phyloP scores from a whole-genome alignment of 2,113 vertebrate species.

The Hymenochirus boettgeri region DNA sequence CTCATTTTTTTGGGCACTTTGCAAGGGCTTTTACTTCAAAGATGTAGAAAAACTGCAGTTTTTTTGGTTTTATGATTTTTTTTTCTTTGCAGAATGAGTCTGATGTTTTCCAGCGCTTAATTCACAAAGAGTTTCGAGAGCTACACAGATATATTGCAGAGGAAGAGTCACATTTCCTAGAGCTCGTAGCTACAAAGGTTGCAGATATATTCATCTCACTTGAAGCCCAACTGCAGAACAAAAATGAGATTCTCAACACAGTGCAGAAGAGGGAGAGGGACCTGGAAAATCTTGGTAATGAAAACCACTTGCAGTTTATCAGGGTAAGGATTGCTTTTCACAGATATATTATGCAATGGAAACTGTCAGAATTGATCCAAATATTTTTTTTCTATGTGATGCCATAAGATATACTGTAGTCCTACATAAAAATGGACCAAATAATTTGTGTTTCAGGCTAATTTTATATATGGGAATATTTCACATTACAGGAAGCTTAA shows the following conservation, averaged over 20 bases:
- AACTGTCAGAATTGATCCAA: no score
- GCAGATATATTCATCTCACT: conserved; percentile 64
- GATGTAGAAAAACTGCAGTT: no score
- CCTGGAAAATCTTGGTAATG: conserved; percentile 62
- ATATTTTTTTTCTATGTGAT: no score
- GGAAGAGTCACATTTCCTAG: conserved; percentile 71
- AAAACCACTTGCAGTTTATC: conserved; percentile 68
- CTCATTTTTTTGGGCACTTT: no score
- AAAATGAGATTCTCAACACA: conserved; percentile 52
- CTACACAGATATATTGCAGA: conserved; percentile 69
- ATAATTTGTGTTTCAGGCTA: no score
- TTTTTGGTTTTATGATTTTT: not conserved
- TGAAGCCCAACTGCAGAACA: conserved; percentile 68
- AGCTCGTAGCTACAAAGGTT: conserved; percentile 60
- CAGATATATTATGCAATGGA: no score
- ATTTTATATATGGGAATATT: no score
- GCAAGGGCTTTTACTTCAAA: no score
- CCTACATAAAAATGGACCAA: no score
- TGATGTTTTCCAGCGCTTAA: conserved; percentile 76
- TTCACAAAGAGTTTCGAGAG: conserved; percentile 75
- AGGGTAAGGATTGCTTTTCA: conserved; percentile 48
- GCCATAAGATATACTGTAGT: no score
- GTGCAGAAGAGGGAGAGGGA: conserved; percentile 59
- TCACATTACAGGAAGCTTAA: no score
- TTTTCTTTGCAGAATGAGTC: conserved; percentile 64